A percentile compares a stretch with the other conserved stretches of the same genome.
Evolutionary conservation across 2,888 invertebrate genomes (phyloP).

Genomic region (Melanophora roralis): DNA sequence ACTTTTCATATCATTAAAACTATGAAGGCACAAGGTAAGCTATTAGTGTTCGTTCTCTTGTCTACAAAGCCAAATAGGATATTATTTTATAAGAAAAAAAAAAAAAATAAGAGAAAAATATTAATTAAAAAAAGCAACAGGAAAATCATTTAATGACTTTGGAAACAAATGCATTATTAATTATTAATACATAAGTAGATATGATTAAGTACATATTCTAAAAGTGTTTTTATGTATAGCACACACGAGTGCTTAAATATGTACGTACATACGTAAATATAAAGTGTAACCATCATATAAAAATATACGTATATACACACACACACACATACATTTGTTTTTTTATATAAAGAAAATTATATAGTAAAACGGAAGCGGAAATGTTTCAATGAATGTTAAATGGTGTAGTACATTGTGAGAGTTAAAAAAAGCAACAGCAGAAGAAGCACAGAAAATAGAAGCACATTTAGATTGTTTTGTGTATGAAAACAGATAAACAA

Average conservation of each 20-base stretch:
- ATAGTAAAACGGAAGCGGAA: slow-evolving; percentile 51
- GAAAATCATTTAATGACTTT: slow-evolving; percentile 32
- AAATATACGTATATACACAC: no score
- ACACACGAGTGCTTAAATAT: no score
- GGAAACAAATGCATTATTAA: slow-evolving; percentile 4
- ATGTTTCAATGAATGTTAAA: slow-evolving; percentile 35
- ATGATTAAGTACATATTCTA: no score
- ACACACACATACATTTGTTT: no score
- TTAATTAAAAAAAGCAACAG: slow-evolving; percentile 54
- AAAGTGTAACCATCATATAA: no score
- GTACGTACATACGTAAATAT: no score
- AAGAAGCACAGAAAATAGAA: no score
- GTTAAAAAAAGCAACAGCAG: no score
- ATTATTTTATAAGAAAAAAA: neutral
- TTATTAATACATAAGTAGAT: slow-evolving; percentile 8
- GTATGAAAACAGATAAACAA: no score
- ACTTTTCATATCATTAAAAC: slow-evolving; percentile 2
- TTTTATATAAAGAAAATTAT: slow-evolving; percentile 20
- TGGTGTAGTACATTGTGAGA: neutral
- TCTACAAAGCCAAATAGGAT: neutral
- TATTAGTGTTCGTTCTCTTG: no score
- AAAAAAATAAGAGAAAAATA: neutral
- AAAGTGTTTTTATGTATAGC: no score
- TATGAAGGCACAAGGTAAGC: neutral
- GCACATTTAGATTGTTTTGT: no score